phyloP scores from a whole-genome alignment of 1,140 invertebrate species.

The Pteromalus puparum region DNA sequence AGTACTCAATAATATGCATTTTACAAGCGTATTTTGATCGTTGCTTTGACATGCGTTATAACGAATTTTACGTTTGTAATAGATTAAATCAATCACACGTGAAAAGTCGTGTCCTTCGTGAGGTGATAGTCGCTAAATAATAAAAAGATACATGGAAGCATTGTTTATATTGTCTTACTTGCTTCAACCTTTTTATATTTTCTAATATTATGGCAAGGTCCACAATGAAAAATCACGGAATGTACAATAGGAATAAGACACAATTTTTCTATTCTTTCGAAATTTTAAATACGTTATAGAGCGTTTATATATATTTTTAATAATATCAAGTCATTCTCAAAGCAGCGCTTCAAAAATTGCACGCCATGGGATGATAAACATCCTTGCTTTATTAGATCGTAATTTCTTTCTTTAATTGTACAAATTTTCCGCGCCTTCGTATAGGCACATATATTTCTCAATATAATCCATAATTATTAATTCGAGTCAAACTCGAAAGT shows the following conservation, averaged over 20 bases:
- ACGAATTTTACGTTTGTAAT: constrained; percentile 35
- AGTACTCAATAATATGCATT: constrained; percentile 74
- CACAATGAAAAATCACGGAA: constrained; percentile 39
- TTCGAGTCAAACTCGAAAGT: constrained; percentile 44
- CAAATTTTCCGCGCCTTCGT: not conserved
- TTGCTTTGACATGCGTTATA: constrained; percentile 70
- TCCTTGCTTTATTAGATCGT: constrained; percentile 8
- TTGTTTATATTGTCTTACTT: constrained; percentile 34
- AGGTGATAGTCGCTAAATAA: constrained; percentile 22
- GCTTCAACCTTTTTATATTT: not conserved
- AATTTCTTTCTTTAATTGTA: constrained; percentile 31
- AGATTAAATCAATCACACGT: constrained; percentile 34
- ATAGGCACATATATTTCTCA: constrained; percentile 21
- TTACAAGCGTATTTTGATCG: constrained; percentile 76
- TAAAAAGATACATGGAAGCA: constrained; percentile 33
- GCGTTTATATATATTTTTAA: constrained; percentile 19
- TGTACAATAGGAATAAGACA: constrained; percentile 36
- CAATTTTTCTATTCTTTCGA: constrained; percentile 24
- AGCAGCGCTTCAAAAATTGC: constrained; percentile 49
- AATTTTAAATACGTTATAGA: constrained; percentile 32
- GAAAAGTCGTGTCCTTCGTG: constrained; percentile 8
- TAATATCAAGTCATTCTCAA: constrained; percentile 39
- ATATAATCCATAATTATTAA: constrained; percentile 29
- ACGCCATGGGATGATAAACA: constrained; percentile 32
- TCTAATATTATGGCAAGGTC: constrained; percentile 45